phyloP scores from a whole-genome alignment of 2,888 invertebrate species.

The Hydrotaea diabolus region DNA sequence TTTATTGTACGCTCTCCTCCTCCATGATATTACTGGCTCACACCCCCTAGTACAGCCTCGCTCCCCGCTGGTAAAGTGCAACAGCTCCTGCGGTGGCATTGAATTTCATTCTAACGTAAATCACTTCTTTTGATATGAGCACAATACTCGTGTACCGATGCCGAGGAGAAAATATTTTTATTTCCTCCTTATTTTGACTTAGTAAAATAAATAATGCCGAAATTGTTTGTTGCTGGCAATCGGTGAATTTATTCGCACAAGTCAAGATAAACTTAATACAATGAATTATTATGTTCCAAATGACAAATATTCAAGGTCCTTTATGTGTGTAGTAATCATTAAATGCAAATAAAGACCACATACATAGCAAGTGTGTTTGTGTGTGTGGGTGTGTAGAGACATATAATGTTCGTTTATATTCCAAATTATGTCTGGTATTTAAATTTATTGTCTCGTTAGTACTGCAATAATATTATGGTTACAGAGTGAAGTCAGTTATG shows the following conservation, averaged over 20 bases:
- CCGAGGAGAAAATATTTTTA: background rate
- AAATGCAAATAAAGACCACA: background rate
- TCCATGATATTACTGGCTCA: background rate
- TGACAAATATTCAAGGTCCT: background rate
- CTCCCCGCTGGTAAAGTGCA: background rate
- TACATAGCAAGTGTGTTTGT: background rate
- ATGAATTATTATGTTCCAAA: conserved; percentile 19
- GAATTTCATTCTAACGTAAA: background rate
- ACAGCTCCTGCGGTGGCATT: background rate
- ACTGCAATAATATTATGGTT: no score
- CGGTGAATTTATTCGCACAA: background rate
- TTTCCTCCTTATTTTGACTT: conserved; percentile 4
- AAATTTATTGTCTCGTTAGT: no score
- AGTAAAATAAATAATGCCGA: background rate
- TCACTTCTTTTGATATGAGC: background rate
- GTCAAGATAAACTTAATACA: conserved; percentile 3
- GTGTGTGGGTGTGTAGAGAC: background rate
- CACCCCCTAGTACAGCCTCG: background rate
- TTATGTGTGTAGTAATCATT: background rate
- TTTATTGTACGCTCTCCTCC: background rate
- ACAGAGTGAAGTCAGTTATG: no score
- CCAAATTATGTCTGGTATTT: no score
- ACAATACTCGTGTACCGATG: background rate
- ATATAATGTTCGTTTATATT: no score
- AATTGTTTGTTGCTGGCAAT: background rate